Evolutionary conservation across 1,140 invertebrate genomes (phyloP).

Genomic region (Thrips palmi): DNA sequence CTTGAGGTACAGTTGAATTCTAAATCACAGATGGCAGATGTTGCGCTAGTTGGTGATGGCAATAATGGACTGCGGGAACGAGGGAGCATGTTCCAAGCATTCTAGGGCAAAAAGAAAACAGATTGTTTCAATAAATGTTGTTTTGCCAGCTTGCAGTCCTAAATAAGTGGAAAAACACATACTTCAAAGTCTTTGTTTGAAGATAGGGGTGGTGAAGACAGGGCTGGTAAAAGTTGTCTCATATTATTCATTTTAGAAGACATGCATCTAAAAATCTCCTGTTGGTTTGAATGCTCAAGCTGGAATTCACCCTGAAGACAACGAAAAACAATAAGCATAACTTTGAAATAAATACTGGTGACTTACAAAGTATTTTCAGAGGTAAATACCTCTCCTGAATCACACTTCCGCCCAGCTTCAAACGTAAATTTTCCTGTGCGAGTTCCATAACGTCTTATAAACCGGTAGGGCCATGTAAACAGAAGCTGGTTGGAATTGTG

Average conservation of each 20-base stretch:
- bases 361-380: not conserved
- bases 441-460: conserved; percentile 67
- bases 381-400: conserved; percentile 51
- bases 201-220: conserved; percentile 19
- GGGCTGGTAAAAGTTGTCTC: conserved; percentile 49
- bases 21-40: conserved; percentile 19
- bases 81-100: conserved; percentile 41
- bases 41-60: conserved; percentile 36
- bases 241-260: conserved; percentile 65
- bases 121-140: conserved; percentile 45
- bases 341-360: not conserved
- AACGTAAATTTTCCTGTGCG: conserved; percentile 67
- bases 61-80: conserved; percentile 55
- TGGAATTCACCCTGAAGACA: not conserved
- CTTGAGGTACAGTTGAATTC: conserved; percentile 15
- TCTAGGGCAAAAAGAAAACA: conserved; percentile 40
- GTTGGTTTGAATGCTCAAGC: conserved; percentile 55
- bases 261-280: conserved; percentile 57
- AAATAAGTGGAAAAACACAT: too few species aligned
- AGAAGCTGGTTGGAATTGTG: conserved; percentile 36
- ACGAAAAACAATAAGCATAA: not conserved
- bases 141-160: conserved; percentile 1
- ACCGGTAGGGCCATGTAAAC: conserved; percentile 73
- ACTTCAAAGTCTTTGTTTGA: too few species aligned
- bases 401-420: conserved; percentile 76